Conservation (phyloP, 2,113 vertebrate species). For the Vombatus ursinus region DNA sequence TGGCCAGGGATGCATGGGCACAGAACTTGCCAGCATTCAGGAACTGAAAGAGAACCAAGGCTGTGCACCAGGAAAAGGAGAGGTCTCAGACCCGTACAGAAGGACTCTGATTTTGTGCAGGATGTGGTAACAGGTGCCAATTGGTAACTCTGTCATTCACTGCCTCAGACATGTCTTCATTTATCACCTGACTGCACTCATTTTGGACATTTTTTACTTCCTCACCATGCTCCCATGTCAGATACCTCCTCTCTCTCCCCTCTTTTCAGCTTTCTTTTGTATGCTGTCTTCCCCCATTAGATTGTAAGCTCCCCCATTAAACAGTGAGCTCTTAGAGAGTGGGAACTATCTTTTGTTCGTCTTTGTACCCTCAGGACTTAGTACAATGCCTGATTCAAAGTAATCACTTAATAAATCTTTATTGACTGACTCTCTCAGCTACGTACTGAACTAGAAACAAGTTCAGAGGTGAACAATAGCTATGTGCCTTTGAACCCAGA, state of each 20-base stretch:
- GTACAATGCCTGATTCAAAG: neutral
- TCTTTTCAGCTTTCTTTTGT: neutral
- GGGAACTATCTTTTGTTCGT: too few species aligned
- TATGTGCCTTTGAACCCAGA: neutral
- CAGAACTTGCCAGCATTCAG: too few species aligned
- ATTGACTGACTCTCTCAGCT: neutral
- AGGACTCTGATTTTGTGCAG: neutral
- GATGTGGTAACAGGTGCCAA: neutral
- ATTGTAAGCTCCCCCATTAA: neutral
- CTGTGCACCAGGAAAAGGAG: too few species aligned
- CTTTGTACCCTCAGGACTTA: neutral
- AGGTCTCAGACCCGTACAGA: neutral
- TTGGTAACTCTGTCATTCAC: neutral
- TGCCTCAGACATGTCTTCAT: neutral
- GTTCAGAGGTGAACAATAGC: neutral
- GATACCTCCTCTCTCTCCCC: neutral
- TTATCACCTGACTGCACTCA: neutral
- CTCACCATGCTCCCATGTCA: neutral
- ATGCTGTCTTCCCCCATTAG: neutral
- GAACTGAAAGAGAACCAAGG: too few species aligned
- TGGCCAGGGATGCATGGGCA: too few species aligned
- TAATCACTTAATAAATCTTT: neutral
- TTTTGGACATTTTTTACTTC: neutral
- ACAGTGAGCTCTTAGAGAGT: too few species aligned
- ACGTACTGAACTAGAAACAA: neutral